Conservation (phyloP, 2,888 invertebrate species). For the Zygaena filipendulae region DNA sequence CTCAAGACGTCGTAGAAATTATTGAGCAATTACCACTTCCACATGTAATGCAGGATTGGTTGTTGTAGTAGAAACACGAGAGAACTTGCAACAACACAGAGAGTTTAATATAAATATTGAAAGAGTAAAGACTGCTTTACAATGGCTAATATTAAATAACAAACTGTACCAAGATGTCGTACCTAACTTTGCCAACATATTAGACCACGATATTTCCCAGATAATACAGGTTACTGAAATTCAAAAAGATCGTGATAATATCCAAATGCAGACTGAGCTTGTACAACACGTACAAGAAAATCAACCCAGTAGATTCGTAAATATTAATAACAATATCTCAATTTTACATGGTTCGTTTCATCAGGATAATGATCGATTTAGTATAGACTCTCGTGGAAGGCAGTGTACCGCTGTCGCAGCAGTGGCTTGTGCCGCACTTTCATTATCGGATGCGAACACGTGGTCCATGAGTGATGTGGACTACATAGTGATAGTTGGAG, state of each 20-base stretch:
- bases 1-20: slow-evolving; percentile 17
- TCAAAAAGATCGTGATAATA: neutral
- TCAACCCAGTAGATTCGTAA: slow-evolving; percentile 2
- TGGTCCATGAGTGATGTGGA: slow-evolving; percentile 10
- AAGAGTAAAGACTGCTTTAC: slow-evolving; percentile 15
- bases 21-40: slow-evolving; percentile 15
- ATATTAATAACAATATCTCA: slow-evolving; percentile 8
- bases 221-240: slow-evolving; percentile 3
- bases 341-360: slow-evolving; percentile 7
- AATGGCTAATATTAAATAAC: slow-evolving; percentile 9
- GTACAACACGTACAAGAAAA: neutral
- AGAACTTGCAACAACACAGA: slow-evolving; percentile 10
- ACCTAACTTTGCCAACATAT: slow-evolving; percentile 1
- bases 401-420: slow-evolving; percentile 15
- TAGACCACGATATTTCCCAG: neutral
- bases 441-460: slow-evolving; percentile 4
- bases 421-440: slow-evolving; percentile 14
- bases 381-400: neutral
- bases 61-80: slow-evolving; percentile 6
- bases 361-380: neutral
- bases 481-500: slow-evolving; percentile 9
- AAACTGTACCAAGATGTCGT: slow-evolving; percentile 3
- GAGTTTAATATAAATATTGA: slow-evolving; percentile 16
- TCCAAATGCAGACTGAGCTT: slow-evolving; percentile 2
- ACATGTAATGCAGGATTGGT: slow-evolving; percentile 7